Evolutionary conservation across 2,113 vertebrate genomes (phyloP), one percentile per base, ranked within the genome.

Genomic region (Halichoerus grypus): DNA sequence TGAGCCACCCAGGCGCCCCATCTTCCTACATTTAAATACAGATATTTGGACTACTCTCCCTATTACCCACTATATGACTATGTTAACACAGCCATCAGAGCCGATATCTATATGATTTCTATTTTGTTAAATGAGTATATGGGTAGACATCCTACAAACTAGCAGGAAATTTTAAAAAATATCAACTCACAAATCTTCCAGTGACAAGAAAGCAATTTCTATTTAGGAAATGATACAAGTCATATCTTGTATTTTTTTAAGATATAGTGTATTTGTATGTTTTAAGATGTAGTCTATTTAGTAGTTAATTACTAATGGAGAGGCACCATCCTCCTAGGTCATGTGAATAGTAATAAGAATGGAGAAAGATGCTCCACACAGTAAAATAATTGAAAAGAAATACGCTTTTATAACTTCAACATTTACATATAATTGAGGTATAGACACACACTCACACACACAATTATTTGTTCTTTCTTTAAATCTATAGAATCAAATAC

Each of bases 271-370:
- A 69, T 69, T 36, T 69, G n/a, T 21, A 21, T 69, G 67, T 69
- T n/a, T 93, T 63, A 84, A 88, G 81, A 88, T 65, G 9, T 36
- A 55, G 86, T 89, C 59, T 93, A 5, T 88, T 42, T 88, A 94
- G 65, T 63, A 18, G 16, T 15, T 18, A 90, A 87, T 86, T 72
- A 59, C 2, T 42, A 46, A n/a, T 5, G 2, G 46, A 88, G 5
- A 81, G 24, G 2, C 1, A 39, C 3, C 16, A 49, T 69, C 33
- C 8, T 15, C 6, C 46, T 71, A 65, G 51, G 16, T 72, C 82
- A 83, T 39, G 33, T 42, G 15, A 84, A 53, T 18, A 31, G n/a
- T 80, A 76, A 79, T 8, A 28, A 96, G n/a, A 72, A 71, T 36
- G 36, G 36, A 92, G n/a, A 95, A 95, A 84, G 33, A 46, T 1